These are phyloP conservation scores for Micromussa lordhowensis DNA, from an alignment of 92 coral and sea anemone genomes.

Conservation along the genomic window DNA sequence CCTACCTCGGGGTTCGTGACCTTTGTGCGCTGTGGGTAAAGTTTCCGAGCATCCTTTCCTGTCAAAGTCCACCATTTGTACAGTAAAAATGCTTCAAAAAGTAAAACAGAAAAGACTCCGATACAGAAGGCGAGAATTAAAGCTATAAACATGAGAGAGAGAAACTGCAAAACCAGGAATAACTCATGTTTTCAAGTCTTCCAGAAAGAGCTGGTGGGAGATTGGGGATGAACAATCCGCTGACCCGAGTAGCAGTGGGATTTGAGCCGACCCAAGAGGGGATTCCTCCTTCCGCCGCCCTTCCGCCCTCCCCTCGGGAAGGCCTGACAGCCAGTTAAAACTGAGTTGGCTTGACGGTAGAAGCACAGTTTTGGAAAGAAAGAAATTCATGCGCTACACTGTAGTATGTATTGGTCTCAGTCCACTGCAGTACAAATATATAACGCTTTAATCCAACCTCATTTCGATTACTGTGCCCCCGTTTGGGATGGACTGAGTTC, in stretches of 20 bases:
- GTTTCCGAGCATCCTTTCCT: conserved; percentile 76
- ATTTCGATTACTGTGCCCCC: no score
- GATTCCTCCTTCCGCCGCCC: neutral
- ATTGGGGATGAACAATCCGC: conserved; percentile 43
- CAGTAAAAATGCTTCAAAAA: conserved; percentile 83
- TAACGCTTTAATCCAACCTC: no score
- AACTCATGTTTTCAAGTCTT: conserved; percentile 2
- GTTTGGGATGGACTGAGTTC: no score
- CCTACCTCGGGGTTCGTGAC: conserved; percentile 93
- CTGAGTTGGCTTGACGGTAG: neutral
- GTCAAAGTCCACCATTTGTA: conserved; percentile 98
- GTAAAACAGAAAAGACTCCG: conserved; percentile 91
- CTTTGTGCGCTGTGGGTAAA: conserved; percentile 74
- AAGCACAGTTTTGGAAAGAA: neutral
- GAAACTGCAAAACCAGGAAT: neutral
- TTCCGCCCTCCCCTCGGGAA: no score
- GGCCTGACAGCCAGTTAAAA: no score
- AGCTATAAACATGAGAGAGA: conserved; percentile 77
- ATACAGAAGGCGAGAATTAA: conserved; percentile 85
- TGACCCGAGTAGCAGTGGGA: neutral
- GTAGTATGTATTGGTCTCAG: no score
- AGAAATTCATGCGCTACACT: neutral
- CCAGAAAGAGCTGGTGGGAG: neutral
- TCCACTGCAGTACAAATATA: no score
- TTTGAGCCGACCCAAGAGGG: neutral